Evolutionary conservation across 2,113 vertebrate genomes (phyloP), one percentile per base, ranked within the genome.

Genomic region (Corythoichthys haematopterus): DNA sequence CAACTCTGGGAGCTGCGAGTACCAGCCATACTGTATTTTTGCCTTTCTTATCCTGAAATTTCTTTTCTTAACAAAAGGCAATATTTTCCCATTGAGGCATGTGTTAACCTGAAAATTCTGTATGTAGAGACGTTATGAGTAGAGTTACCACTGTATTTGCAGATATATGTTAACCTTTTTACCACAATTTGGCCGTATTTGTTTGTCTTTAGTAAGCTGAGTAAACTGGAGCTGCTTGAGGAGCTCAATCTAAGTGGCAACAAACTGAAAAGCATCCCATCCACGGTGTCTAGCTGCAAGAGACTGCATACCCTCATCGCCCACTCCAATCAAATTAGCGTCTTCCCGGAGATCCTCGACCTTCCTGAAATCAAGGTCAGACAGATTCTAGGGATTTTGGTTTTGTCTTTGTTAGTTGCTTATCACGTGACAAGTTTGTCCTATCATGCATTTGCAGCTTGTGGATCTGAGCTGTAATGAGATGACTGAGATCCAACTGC

Each of bases 391-490:
- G 20, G 37, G 37, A 15, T 45, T 47, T 64, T 14, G 1, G 35
- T 36, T 13, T 35, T 7, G 28, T 47, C 14, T 15, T 58, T 12
- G 2, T 2, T 5, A 6, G 36, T 3, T 6, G 35, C 6, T 3
- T 15, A 4, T 15, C n/a, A 35, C 7, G 28, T 16, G 20, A 60
- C 6, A 64, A n/a, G 4, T 9, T 48, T 15, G 61, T 56, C 16
- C 3, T 53, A 28, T 58, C 53, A 58, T 69, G 2, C 57, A 51
- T 74, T 64, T 69, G 55, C 76, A 98, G 96, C 90, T 95, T 74
- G 95, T 98, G 59, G 97, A 98, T 78, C 87, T 98, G 74, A 98
- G 96, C 88, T 96, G 96, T 85, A 98, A 98, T 53, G 94, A 96
- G 63, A 92, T 98, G 88, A 96, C 91, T 47, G 97, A 98, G 90